Percentiles rank a stretch among this genome's conserved stretches.
Evolutionary conservation across 2,113 vertebrate genomes (phyloP).

Genomic region (Origma solitaria): DNA sequence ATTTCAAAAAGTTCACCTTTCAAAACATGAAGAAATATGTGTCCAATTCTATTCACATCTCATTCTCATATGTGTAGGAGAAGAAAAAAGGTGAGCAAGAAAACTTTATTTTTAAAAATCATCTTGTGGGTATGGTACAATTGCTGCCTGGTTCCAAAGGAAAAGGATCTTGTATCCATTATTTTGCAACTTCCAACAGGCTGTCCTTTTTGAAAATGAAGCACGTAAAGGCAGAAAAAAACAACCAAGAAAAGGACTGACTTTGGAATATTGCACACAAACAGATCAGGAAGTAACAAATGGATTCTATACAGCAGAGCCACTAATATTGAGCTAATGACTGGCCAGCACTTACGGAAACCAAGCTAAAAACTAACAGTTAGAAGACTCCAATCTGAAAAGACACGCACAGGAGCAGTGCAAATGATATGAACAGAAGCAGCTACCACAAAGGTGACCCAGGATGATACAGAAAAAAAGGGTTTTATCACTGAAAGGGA

Average conservation of each 20-base stretch:
- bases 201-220: neutral
- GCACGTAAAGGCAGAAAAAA: neutral
- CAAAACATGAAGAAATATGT: neutral
- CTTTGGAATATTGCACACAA: neutral
- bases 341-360: neutral
- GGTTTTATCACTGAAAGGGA: neutral
- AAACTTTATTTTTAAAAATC: neutral
- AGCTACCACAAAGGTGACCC: neutral
- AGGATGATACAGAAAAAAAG: neutral
- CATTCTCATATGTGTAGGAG: neutral
- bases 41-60: neutral
- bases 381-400: neutral
- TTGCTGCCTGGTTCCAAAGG: neutral
- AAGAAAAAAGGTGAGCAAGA: neutral
- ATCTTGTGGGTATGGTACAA: neutral
- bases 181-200: neutral
- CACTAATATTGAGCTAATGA: neutral
- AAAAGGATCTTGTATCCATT: neutral
- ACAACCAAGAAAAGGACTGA: neutral
- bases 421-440: neutral
- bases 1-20: neutral
- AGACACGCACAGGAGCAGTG: neutral
- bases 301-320: neutral
- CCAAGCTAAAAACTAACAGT: neutral
- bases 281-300: neutral